Evolutionary conservation across 2,797 vertebrate species (phyloP), one percentile per base, ranked within the genome.

Genomic region (Cynodonichthys magdalenae): DNA sequence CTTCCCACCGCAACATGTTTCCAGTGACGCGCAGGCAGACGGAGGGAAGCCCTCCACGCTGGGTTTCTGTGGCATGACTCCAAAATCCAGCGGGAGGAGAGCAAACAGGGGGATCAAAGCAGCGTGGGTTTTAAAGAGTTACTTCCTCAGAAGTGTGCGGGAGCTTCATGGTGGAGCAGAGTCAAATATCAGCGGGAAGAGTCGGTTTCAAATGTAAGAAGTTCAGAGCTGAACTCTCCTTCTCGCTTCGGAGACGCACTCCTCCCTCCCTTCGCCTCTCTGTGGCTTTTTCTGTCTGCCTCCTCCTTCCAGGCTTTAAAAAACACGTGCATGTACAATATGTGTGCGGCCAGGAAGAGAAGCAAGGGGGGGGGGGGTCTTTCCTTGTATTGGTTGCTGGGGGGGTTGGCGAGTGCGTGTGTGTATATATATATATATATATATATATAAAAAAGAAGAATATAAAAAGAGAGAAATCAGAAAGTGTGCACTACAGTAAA

Each of bases 231-330:
- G 31, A 71, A 66, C 57, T 80, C 71, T 50, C 66, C 63, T 68
- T 79, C 71, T 77, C 24, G 56, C 66, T 83, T 67, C 61, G 54
- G 71, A 81, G 66, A 70, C 20, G 46, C 58, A 70, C 80, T 74
- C 59, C 57, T 64, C 68, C 59, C 45, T 74, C 58, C 36, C 59
- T 68, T 64, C n/a, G 44, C 54, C 51, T 59, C 71, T 56, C 71
- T 59, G 42, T 62, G 63, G 50, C 56, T 45, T 60, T 55, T 59
- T 70, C 20, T 57, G 56, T 41, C 45, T 50, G 66, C 49, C 82
- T 69, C 74, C 69, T 78, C 75, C 70, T 71, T 66, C 69, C 71
- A 71, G 72, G 59, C 69, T 85, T 84, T 75, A 81, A 86, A 85
- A 85, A 79, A 70, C 53, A 63, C 49, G 68, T 77, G 59, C 53